Base-by-base conservation (phyloP, 2,113 vertebrate genomes). In the Conger conger region DNA sequence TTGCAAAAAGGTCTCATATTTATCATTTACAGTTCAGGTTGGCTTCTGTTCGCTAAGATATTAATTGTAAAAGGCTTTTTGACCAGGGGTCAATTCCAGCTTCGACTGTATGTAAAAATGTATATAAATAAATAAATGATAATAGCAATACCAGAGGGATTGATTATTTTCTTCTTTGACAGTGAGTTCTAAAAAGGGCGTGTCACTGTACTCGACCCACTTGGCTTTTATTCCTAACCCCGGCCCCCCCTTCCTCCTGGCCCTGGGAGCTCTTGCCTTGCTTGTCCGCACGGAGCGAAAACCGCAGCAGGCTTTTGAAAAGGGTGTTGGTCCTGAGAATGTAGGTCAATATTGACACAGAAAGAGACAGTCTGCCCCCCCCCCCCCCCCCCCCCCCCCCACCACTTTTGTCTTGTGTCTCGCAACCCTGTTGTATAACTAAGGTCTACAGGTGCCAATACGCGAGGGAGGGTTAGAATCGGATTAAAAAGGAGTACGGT, bases 321-420 rank as follows among this genome's bases (percentile, higher is more conserved):
- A 63, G 82, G 87, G 77, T 84, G 84, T 88, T 80, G 76, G 80
- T 30, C 35, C 63, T 18, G 1, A 81, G 1, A 82, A 89, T 88
- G 60, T 87, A 63, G 87, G 85, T 89, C 85, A 93, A 82, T 80
- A 76, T 77, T 89, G 78, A 88, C 85, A 79, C 84, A 82, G 54
- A 60, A 82, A 88, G 82, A 27, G 45, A 9, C 81, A 79, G 35
- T 7, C 3, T 57, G 80, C 36, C 82, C 6, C 17, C n/a, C 82
- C 40, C 40, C 40, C n/a, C n/a, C 40, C 45, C 45, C 45, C 15
- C 45, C 45, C 45, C 7, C n/a, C 40, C 45, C 45, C 45, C 15
- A 8, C 45, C 45, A 1, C 11, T 50, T 50, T 87, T 86, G 23
- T 45, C 45, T 36, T 81, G 18, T 42, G 17, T 83, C 80, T 83